phyloP scores from a whole-genome alignment of 23 tunicate species.

The Diplosoma virens region DNA sequence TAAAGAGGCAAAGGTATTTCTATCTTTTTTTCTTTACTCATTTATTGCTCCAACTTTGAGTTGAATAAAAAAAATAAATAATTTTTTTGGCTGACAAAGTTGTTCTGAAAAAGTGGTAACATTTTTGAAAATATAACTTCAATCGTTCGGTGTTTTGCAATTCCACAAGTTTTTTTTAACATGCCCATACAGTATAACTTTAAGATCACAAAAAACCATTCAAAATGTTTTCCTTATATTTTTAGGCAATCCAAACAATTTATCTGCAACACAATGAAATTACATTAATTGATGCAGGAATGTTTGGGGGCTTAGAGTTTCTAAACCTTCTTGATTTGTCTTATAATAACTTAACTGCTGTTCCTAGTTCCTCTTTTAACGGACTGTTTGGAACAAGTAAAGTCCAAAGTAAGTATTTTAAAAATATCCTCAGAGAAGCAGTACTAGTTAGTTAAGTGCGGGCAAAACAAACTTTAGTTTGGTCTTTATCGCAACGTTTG shows the following conservation, averaged over 20 bases:
- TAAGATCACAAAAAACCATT: not conserved
- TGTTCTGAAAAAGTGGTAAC: no score
- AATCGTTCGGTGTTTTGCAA: no score
- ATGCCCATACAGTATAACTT: no score
- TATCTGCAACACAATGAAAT: slow-evolving; percentile 55
- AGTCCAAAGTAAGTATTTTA: slow-evolving; percentile 72
- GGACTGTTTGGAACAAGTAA: slow-evolving; percentile 18
- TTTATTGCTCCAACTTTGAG: no score
- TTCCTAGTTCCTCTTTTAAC: slow-evolving; percentile 51
- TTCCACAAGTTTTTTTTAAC: no score
- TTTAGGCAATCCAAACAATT: slow-evolving; percentile 15
- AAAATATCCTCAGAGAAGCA: not conserved
- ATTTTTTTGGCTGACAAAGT: no score
- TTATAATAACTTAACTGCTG: slow-evolving; percentile 41
- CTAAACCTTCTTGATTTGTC: slow-evolving; percentile 73
- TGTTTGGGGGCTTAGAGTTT: slow-evolving; percentile 31
- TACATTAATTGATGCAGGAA: slow-evolving; percentile 26
- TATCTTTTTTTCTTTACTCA: no score
- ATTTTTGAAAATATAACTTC: no score
- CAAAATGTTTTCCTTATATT: not conserved
- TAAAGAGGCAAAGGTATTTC: no score
- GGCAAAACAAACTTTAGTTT: not conserved
- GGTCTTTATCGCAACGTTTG: not conserved
- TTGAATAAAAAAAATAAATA: no score
- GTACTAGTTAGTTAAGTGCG: not conserved